phyloP scores from a whole-genome alignment of 2,888 invertebrate species.

The Odiellus spinosus region DNA sequence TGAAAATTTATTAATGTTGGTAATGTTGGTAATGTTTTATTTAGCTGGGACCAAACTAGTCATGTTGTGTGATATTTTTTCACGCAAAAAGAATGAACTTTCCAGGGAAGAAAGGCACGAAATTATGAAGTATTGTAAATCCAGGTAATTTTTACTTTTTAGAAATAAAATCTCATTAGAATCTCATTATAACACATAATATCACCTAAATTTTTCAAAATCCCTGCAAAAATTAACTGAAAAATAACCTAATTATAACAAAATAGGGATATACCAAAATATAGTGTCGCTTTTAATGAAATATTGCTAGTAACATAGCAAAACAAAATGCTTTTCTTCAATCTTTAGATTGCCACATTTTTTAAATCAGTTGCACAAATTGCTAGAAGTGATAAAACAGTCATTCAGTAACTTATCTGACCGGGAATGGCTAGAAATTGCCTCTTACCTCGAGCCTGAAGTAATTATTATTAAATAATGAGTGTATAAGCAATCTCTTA shows the following conservation, averaged over 20 bases:
- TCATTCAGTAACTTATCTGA: slow-evolving; percentile 42
- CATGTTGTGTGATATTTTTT: slow-evolving; percentile 47
- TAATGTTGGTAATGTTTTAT: slow-evolving; percentile 1
- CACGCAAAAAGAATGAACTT: slow-evolving; percentile 43
- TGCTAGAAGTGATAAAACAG: slow-evolving; percentile 42
- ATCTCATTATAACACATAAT: too few relatives aligned
- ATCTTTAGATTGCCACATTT: slow-evolving; percentile 42
- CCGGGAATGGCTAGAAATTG: slow-evolving; percentile 43
- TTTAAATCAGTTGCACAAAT: slow-evolving; percentile 43
- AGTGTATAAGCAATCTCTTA: too few relatives aligned
- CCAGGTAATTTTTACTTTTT: slow-evolving; percentile 28
- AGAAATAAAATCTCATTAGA: too few relatives aligned
- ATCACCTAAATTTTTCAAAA: too few relatives aligned
- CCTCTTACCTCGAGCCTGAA: slow-evolving; percentile 48
- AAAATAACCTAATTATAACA: too few relatives aligned
- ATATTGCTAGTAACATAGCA: too few relatives aligned
- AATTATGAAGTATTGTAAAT: slow-evolving; percentile 47
- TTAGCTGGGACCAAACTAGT: slow-evolving; percentile 32
- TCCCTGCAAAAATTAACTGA: too few relatives aligned
- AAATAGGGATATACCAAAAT: too few relatives aligned
- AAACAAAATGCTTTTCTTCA: too few relatives aligned
- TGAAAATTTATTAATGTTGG: too few relatives aligned
- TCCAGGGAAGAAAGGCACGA: slow-evolving; percentile 46
- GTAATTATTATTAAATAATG: slow-evolving; percentile 29
- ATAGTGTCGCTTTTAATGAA: too few relatives aligned